phyloP scores from a whole-genome alignment of 2,888 invertebrate species.

The Athetis lepigone region DNA sequence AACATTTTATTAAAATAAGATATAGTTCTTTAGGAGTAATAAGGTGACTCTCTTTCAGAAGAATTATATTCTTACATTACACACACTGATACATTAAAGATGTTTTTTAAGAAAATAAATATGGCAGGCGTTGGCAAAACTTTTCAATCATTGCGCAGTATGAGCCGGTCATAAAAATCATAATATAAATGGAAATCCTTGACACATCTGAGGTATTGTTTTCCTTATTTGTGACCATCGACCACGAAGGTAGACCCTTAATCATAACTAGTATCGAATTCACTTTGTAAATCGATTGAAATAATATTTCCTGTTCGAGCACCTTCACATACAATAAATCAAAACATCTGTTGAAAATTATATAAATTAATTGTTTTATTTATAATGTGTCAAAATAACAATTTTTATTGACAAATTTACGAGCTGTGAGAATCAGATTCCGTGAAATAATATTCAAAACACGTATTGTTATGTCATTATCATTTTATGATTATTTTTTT shows the following conservation, averaged over 20 bases:
- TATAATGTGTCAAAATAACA: slow-evolving; percentile 42
- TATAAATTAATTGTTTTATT: slow-evolving; percentile 51
- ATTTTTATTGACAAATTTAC: slow-evolving; percentile 47
- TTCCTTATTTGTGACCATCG: slow-evolving; percentile 81
- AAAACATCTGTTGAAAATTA: slow-evolving; percentile 41
- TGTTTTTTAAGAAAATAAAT: no score
- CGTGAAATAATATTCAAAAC: slow-evolving; percentile 20
- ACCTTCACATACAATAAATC: slow-evolving; percentile 60
- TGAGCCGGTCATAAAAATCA: slow-evolving; percentile 73
- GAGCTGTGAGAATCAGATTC: slow-evolving; percentile 37
- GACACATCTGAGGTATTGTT: slow-evolving; percentile 76
- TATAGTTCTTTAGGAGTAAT: no score
- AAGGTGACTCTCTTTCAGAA: no score
- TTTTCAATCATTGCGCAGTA: slow-evolving; percentile 59
- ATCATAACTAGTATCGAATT: slow-evolving; percentile 69
- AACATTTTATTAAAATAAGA: no score
- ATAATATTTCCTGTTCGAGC: slow-evolving; percentile 57
- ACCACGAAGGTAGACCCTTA: slow-evolving; percentile 75
- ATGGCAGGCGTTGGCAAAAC: slow-evolving; percentile 11
- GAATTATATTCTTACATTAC: no score
- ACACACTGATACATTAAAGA: no score
- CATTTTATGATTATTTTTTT: slow-evolving; percentile 8
- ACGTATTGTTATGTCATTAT: slow-evolving; percentile 6
- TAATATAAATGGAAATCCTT: slow-evolving; percentile 77
- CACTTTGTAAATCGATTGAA: slow-evolving; percentile 51